Evolutionary conservation across 2,113 vertebrate genomes (phyloP).

Genomic region (Lethenteron camtschaticum): DNA sequence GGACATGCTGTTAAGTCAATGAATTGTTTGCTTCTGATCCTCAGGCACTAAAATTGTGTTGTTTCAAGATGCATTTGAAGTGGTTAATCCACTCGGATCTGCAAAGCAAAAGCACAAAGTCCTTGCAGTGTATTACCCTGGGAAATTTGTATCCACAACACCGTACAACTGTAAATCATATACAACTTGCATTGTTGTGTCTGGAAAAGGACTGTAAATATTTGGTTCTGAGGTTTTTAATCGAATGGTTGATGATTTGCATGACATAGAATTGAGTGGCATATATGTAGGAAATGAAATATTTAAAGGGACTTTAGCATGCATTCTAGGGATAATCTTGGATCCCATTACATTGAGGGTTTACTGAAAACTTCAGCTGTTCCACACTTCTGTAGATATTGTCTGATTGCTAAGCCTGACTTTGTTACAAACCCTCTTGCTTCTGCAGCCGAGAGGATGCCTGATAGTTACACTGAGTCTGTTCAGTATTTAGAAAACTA

Average conservation of each 20-base stretch:
- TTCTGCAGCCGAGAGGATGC: constrained; percentile 10
- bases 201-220: constrained; percentile 9
- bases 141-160: constrained; percentile 9
- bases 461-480: constrained; percentile 7
- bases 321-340: constrained; percentile 12
- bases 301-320: constrained; percentile 9
- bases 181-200: constrained; percentile 10
- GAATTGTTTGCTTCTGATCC: no score
- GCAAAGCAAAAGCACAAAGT: constrained; percentile 11
- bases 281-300: constrained; percentile 7
- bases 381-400: constrained; percentile 12
- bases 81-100: constrained; percentile 10
- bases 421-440: constrained; percentile 4
- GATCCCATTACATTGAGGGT: constrained; percentile 12
- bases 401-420: constrained; percentile 3
- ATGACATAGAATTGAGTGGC: constrained; percentile 10
- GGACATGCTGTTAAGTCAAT: no score
- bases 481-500: constrained; percentile 9
- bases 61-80: constrained; percentile 11
- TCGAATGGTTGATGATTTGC: constrained; percentile 8
- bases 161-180: constrained; percentile 9
- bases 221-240: constrained; percentile 9
- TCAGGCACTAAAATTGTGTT: background rate
- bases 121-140: constrained; percentile 8
- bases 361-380: constrained; percentile 11